Evolutionary conservation across 2,888 invertebrate genomes (phyloP).

Genomic region (Cyrtodaria siliqua): DNA sequence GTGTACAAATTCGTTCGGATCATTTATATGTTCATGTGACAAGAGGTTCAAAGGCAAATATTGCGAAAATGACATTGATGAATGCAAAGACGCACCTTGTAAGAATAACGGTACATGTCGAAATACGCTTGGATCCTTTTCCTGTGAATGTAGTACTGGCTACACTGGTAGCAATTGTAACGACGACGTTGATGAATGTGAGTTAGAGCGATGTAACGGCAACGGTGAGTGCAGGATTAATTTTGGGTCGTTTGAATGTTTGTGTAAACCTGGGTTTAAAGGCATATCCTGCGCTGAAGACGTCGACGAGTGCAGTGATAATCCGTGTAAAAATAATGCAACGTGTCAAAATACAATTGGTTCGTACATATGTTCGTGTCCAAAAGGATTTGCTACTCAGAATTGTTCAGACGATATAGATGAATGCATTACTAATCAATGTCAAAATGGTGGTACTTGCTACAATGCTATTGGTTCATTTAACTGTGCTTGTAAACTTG

Average conservation of each 20-base stretch:
- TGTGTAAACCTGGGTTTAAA: conserved; percentile 12
- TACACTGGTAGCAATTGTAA: conserved; percentile 21
- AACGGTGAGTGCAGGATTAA: conserved; percentile 22
- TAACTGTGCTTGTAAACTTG: conserved; percentile 52
- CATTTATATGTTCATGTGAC: neutral
- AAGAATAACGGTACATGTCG: conserved; percentile 20
- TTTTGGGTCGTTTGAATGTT: conserved; percentile 27
- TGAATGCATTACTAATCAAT: conserved; percentile 60
- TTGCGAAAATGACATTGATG: conserved; percentile 25
- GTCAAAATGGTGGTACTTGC: conserved; percentile 30
- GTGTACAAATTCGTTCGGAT: conserved; percentile 28
- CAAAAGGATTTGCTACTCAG: conserved; percentile 28
- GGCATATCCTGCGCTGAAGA: conserved; percentile 12
- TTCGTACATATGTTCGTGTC: conserved; percentile 42
- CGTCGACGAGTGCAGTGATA: conserved; percentile 8
- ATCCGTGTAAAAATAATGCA: conserved; percentile 20
- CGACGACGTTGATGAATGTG: conserved; percentile 38
- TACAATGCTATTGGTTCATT: too few relatives aligned
- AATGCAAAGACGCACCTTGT: conserved; percentile 26
- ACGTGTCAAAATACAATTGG: conserved; percentile 10
- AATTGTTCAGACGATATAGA: conserved; percentile 58
- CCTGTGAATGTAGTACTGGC: conserved; percentile 9
- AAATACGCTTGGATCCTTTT: conserved; percentile 15
- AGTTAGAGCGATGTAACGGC: conserved; percentile 8
- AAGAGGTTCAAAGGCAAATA: neutral